phyloP scores from a whole-genome alignment of 2,888 invertebrate species.

The Acanthosoma haemorrhoidale region DNA sequence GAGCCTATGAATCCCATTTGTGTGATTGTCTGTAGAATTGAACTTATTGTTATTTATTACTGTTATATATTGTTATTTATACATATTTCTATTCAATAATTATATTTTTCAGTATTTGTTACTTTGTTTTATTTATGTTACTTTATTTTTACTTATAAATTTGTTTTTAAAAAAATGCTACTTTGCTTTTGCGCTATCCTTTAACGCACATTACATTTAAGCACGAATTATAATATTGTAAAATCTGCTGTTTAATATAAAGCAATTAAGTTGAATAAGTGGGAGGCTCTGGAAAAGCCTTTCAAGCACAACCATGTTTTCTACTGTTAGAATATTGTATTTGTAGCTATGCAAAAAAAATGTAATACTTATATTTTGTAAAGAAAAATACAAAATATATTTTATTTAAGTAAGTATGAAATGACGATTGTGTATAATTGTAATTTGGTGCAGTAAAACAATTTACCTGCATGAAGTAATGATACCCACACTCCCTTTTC shows the following conservation, averaged over 20 bases:
- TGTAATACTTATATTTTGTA: constrained; percentile 1
- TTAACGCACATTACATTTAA: constrained; percentile 1
- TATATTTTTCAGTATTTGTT: background rate
- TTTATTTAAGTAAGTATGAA: background rate
- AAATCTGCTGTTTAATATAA: background rate
- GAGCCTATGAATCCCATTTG: no score
- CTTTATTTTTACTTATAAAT: background rate
- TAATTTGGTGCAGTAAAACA: background rate
- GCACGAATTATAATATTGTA: constrained; percentile 1
- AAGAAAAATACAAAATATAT: constrained; percentile 3
- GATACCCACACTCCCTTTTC: background rate
- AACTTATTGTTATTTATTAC: no score
- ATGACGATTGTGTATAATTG: background rate
- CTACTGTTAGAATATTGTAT: background rate
- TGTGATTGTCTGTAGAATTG: no score
- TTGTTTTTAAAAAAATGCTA: background rate
- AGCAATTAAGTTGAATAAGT: background rate
- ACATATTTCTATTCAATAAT: background rate
- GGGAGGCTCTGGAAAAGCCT: constrained; percentile 4
- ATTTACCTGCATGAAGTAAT: background rate
- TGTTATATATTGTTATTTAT: background rate
- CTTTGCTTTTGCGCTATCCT: constrained; percentile 4
- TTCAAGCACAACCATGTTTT: constrained; percentile 1
- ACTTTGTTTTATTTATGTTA: background rate
- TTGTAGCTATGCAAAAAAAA: background rate